Conservation (phyloP, 2,888 invertebrate species). For the Rhimphoctona megacephalus region DNA sequence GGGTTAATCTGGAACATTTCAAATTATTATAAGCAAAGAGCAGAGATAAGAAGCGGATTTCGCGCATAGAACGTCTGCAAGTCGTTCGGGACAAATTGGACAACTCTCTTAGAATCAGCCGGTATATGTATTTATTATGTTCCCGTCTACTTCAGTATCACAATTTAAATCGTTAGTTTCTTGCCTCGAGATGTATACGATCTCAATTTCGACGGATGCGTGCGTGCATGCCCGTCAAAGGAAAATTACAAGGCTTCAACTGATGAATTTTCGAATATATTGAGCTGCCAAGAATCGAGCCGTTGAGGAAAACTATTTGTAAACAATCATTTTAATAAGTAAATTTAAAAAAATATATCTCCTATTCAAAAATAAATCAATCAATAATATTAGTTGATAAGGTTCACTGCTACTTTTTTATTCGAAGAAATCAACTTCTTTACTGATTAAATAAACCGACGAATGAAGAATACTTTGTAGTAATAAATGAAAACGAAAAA, state of each 20-base stretch:
- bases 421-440: not conserved
- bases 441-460: not conserved
- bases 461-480: not conserved
- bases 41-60: not conserved
- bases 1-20: not conserved
- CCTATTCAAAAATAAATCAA: not conserved
- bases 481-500: not conserved
- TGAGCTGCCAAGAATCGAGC: not conserved
- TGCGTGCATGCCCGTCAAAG: conserved; percentile 31
- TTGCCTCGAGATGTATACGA: conserved; percentile 51
- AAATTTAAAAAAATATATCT: not conserved
- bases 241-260: conserved; percentile 30
- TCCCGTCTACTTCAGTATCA: not conserved
- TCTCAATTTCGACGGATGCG: conserved; percentile 42
- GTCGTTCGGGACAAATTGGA: not conserved
- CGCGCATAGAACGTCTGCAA: not conserved
- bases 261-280: not conserved
- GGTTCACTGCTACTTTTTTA: not conserved
- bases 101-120: not conserved
- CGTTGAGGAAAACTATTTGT: not conserved
- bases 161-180: conserved; percentile 44
- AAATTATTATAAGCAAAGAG: not conserved
- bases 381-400: not conserved
- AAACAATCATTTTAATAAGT: not conserved
- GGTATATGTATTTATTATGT: conserved; percentile 22